phyloP scores from a whole-genome alignment of 2,797 vertebrate genomes.

The Spondyliosoma cantharus region DNA sequence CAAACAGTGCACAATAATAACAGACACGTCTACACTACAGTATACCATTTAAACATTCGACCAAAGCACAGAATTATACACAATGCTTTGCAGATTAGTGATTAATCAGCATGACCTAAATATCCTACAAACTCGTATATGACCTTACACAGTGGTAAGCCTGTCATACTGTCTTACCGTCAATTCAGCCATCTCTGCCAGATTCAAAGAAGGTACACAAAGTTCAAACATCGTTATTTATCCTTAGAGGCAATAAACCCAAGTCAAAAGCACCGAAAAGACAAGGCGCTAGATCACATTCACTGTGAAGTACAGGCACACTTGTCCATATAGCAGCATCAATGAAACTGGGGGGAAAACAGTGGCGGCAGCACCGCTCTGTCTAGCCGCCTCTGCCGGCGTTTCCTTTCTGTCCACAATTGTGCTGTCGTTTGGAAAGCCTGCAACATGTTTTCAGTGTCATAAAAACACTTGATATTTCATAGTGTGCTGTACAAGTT shows the following conservation, averaged over 20 bases:
- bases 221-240: background rate
- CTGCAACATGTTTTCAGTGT: background rate
- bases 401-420: background rate
- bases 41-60: background rate
- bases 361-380: background rate
- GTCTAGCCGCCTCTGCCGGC: slow-evolving; percentile 18
- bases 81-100: slow-evolving; percentile 32
- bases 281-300: background rate
- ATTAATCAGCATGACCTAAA: slow-evolving; percentile 66
- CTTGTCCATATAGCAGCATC: background rate
- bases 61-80: background rate
- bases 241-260: too few relatives aligned
- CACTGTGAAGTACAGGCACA: background rate
- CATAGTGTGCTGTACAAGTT: background rate
- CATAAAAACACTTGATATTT: background rate
- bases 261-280: background rate
- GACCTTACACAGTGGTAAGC: slow-evolving; percentile 52
- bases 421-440: slow-evolving; percentile 13
- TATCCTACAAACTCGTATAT: slow-evolving; percentile 45
- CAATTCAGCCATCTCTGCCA: slow-evolving; percentile 6
- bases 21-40: background rate
- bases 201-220: slow-evolving; percentile 18
- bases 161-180: slow-evolving; percentile 24
- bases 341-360: background rate
- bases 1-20: background rate